A percentile compares a stretch with the other conserved stretches of the same genome.
Conservation (phyloP, 2,113 vertebrate genomes). For the Rhynchomys soricoides region DNA sequence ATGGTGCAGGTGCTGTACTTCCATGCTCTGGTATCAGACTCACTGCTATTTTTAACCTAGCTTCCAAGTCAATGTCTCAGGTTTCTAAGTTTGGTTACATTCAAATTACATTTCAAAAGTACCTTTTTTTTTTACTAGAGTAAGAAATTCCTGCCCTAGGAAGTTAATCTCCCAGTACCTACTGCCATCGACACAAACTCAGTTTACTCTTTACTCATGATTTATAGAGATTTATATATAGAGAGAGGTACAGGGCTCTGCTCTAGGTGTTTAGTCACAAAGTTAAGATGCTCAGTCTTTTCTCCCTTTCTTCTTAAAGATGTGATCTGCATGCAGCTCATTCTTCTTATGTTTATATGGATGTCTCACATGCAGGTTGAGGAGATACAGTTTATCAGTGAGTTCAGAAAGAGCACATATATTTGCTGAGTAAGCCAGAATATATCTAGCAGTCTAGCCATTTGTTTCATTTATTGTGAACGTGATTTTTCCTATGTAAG, state of each 20-base stretch:
- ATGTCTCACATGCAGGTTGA: neutral
- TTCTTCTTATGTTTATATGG: neutral
- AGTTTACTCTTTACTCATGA: neutral
- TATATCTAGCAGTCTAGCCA: neutral
- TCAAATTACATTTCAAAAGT: neutral
- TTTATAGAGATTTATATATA: neutral
- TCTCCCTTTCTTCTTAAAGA: neutral
- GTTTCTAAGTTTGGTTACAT: constrained; percentile 17
- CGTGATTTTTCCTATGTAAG: neutral
- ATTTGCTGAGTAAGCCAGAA: neutral
- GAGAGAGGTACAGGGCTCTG: neutral
- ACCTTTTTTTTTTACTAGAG: neutral
- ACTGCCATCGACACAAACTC: neutral
- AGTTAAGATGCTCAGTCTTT: neutral
- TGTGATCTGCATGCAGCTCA: neutral
- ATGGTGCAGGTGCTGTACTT: neutral
- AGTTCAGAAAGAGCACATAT: neutral
- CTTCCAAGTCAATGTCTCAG: neutral
- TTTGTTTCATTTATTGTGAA: constrained; percentile 13
- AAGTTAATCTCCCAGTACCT: neutral
- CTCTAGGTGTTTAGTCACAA: neutral
- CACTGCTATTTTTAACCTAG: neutral
- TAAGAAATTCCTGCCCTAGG: neutral
- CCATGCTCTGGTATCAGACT: neutral
- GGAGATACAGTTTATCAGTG: neutral